phyloP scores from a whole-genome alignment of 2,113 vertebrate species.

The Tetrax tetrax region DNA sequence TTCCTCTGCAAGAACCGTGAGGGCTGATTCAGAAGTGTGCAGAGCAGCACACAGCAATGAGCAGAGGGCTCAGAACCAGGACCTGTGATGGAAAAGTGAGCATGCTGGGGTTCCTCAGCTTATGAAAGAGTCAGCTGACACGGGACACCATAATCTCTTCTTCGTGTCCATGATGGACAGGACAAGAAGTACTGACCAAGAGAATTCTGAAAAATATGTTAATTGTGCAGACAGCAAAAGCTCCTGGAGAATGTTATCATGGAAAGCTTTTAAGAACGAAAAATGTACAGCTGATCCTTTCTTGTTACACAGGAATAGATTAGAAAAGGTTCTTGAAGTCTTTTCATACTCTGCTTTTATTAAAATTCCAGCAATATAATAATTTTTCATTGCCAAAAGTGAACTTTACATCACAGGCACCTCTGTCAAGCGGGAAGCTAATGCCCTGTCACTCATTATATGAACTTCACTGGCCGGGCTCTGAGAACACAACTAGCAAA shows the following conservation, averaged over 20 bases:
- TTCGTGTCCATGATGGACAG: neutral
- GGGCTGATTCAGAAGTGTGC: neutral
- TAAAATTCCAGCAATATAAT: neutral
- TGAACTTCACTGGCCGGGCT: neutral
- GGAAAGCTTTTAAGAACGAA: neutral
- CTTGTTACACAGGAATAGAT: neutral
- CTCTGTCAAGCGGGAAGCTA: neutral
- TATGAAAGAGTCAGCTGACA: neutral
- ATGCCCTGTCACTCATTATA: accelerated
- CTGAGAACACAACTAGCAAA: neutral
- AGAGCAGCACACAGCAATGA: neutral
- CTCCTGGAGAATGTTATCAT: neutral
- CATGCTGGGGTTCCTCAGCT: neutral
- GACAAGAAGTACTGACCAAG: neutral
- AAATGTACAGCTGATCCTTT: neutral
- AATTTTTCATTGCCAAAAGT: neutral
- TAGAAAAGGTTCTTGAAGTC: neutral
- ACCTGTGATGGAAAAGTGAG: neutral
- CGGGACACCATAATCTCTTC: neutral
- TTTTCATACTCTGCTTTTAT: neutral
- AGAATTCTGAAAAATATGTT: neutral
- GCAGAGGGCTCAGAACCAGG: neutral
- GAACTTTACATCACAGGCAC: neutral
- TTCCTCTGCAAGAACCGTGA: neutral
- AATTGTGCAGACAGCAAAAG: neutral